A percentile compares a stretch with the other conserved stretches of the same genome.
phyloP scores from a whole-genome alignment of 2,888 invertebrate genomes.

The Nephrotoma appendiculata region DNA sequence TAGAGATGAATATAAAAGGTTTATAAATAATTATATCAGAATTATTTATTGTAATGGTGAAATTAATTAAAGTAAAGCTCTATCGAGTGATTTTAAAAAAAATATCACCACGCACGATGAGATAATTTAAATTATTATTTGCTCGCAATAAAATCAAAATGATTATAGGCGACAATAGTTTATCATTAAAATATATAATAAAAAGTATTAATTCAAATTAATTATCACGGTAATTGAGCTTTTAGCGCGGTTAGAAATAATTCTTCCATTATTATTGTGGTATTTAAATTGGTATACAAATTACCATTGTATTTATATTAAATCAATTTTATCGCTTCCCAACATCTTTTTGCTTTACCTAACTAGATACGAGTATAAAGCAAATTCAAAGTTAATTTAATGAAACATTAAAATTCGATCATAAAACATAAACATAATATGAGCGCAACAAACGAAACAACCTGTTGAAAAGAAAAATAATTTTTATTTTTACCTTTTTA shows the following conservation, averaged over 20 bases:
- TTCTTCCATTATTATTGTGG: not conserved
- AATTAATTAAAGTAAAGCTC: too few relatives aligned
- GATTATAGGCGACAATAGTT: too few relatives aligned
- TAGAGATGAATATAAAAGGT: too few relatives aligned
- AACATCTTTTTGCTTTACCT: not conserved
- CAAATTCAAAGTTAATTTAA: not conserved
- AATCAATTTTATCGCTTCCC: not conserved
- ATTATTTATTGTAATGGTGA: too few relatives aligned
- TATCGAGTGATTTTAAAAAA: too few relatives aligned
- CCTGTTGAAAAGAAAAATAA: not conserved
- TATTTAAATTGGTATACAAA: not conserved
- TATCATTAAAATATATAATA: not conserved
- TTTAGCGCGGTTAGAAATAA: not conserved
- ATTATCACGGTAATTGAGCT: not conserved
- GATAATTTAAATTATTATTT: too few relatives aligned
- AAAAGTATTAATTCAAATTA: not conserved
- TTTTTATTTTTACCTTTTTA: not conserved
- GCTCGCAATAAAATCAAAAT: too few relatives aligned
- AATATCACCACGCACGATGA: too few relatives aligned
- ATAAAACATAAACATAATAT: not conserved
- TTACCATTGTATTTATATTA: not conserved
- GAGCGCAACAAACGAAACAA: not conserved
- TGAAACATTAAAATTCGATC: not conserved
- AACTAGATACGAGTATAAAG: not conserved
- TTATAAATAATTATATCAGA: too few relatives aligned